Base-by-base conservation (phyloP, 2,888 invertebrate species). In the Meghimatium bilineatum region DNA sequence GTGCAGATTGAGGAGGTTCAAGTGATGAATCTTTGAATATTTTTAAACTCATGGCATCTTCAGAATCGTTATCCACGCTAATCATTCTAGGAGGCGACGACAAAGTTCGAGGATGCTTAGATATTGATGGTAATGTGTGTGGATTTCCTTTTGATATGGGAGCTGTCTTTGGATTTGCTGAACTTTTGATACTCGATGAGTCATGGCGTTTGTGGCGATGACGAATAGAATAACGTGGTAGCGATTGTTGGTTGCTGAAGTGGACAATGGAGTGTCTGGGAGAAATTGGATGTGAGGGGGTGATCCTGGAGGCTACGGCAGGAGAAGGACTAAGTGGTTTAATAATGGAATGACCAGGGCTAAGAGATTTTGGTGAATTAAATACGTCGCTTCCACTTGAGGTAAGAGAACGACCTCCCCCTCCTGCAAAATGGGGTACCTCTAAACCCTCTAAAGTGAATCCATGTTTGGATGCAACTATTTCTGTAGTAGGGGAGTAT, bases 401-500 rank as follows among this genome's bases (percentile, higher is more conserved):
- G 6, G 80, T 71, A 14, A 80, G 20, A 0, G 72, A 29, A 29
- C 80, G 52, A 20, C 67, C 23, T 14, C 67, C 29, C 23, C 66
- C 26, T 1, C 56, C 69, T 20, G 75, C 12, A n/a, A 38, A 36
- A 56, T 76, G 76, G 2, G 82, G 82, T 8, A 82, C 82, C n/a
- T 82, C 82, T 8, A 82, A 44, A 2, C 82, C 82, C 32, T 76
- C 82, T 26, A 82, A 20, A 8, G 56, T 60, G n/a, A 82, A 82
- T 8, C 82, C 82, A 26, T 82, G 82, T 44, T 82, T 75, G 10
- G 74, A 49, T n/a, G 82, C 82, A 10, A 82, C 82, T 23, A 82
- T 74, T 29, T 82, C 82, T 49, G 82, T 20, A 20, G 82, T 82
- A 20, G 82, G 82, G 1, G 82, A 82, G 20, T 56, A 63, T 29